Base-by-base conservation (phyloP, 2,113 vertebrate genomes). In the Forbesichthys agassizii region DNA sequence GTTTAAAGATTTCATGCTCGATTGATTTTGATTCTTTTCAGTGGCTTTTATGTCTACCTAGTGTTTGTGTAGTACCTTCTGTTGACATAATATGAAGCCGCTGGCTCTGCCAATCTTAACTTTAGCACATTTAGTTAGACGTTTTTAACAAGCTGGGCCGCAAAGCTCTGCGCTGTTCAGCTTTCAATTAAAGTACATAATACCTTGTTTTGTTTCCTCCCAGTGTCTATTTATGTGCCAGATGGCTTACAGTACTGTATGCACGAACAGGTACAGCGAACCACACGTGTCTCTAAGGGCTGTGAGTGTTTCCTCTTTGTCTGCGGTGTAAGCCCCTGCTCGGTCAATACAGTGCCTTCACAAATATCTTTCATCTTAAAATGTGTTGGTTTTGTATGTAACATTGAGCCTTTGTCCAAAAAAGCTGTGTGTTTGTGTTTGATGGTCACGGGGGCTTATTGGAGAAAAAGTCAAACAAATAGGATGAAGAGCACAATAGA, bases 281-380 rank as follows among this genome's bases (percentile, higher is more conserved):
- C 49, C 55, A 52, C 64, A 47, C 52, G n/a, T 73, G 49, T 18
- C 11, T 63, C 11, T 60, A 42, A 42, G 36, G 55, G 36, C 63
- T 61, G 36, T 63, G 20, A 49, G 9, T 18, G 71, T 61, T 61
- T 66, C 3, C 47, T 16, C 63, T 55, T 36, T 52, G 11, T 76
- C 56, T 42, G 36, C 36, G 5, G 27, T 27, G 27, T 27, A 27
- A 27, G 27, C 27, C 27, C 27, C 27, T 27, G 27, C 27, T 27
- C 2, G 27, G 36, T 42, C 36, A 42, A 42, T 42, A 42, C 36
- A 42, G 7, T 42, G 27, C 27, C 27, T 42, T 42, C 36, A 42
- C 4, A 42, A 42, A 42, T 6, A 42, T 42, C 7, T 42, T 27
- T 14, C 11, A 14, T 14, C 11, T 52, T 14, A 52, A 12, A 27